Evolutionary conservation across 2,888 invertebrate genomes (phyloP).

Genomic region (Phaonia tiefii): DNA sequence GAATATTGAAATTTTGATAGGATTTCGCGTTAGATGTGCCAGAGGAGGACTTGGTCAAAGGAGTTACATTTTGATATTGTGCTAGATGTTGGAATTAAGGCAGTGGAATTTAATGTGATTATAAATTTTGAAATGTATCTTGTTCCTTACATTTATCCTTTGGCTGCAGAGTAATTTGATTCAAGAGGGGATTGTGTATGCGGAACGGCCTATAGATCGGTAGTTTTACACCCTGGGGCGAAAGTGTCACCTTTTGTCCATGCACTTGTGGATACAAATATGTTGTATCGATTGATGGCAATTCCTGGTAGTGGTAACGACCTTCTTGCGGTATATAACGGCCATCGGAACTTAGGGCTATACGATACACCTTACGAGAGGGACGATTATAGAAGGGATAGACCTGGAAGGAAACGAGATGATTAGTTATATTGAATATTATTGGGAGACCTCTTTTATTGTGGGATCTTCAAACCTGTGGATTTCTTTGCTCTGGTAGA

Average conservation of each 20-base stretch:
- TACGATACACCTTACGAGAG: slow-evolving; percentile 79
- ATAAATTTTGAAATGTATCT: not conserved
- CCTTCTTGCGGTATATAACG: slow-evolving; percentile 82
- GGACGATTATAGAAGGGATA: slow-evolving; percentile 77
- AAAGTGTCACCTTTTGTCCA: slow-evolving; percentile 71
- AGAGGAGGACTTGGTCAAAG: slow-evolving; percentile 41
- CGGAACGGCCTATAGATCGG: slow-evolving; percentile 76
- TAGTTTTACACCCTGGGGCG: slow-evolving; percentile 71
- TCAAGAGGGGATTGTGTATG: slow-evolving; percentile 76
- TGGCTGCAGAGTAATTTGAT: slow-evolving; percentile 76
- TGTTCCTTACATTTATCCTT: slow-evolving; percentile 74
- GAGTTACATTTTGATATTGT: slow-evolving; percentile 72
- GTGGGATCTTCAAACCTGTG: slow-evolving; percentile 74
- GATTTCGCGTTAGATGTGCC: slow-evolving; percentile 71
- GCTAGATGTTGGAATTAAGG: slow-evolving; percentile 62
- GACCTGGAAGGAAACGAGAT: slow-evolving; percentile 74
- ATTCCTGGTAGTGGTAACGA: slow-evolving; percentile 78
- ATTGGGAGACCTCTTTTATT: not conserved
- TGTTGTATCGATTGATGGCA: slow-evolving; percentile 82
- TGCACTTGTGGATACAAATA: slow-evolving; percentile 82
- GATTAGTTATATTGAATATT: not conserved
- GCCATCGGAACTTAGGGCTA: slow-evolving; percentile 82
- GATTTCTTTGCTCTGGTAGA: slow-evolving; percentile 81
- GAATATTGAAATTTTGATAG: slow-evolving; percentile 76
- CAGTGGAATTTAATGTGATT: slow-evolving; percentile 3